These are phyloP conservation scores for Cryptophagus acutangulus DNA, from an alignment of 2,888 invertebrate species.

Conservation along the genomic window DNA sequence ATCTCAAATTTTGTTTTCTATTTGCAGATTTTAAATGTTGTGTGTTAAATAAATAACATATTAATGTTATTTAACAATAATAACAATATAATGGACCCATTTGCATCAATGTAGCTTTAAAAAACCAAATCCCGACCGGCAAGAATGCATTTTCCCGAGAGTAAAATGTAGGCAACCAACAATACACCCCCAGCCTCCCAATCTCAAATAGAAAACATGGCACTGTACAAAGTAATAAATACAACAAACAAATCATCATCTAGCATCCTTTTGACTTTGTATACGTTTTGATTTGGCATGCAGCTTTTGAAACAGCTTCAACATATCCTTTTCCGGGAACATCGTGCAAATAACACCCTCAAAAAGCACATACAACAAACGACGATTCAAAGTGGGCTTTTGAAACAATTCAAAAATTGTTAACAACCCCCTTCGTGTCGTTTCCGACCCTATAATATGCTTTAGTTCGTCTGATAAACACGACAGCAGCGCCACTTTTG, in stretches of 20 bases:
- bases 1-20: too few relatives aligned
- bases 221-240: slow-evolving; percentile 18
- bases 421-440: slow-evolving; percentile 74
- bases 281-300: slow-evolving; percentile 59
- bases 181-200: too few relatives aligned
- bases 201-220: slow-evolving; percentile 16
- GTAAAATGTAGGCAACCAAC: too few relatives aligned
- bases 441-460: slow-evolving; percentile 84
- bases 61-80: too few relatives aligned
- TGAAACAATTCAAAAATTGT: slow-evolving; percentile 86
- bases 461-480: slow-evolving; percentile 85
- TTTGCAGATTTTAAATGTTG: too few relatives aligned
- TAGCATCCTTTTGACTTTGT: slow-evolving; percentile 30
- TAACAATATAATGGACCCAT: too few relatives aligned
- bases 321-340: slow-evolving; percentile 75
- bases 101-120: too few relatives aligned
- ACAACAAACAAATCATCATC: slow-evolving; percentile 34
- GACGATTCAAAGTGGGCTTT: slow-evolving; percentile 75
- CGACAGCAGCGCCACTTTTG: slow-evolving; percentile 79
- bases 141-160: too few relatives aligned
- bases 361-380: slow-evolving; percentile 75
- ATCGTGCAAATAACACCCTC: slow-evolving; percentile 75
- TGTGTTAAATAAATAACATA: too few relatives aligned
- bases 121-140: too few relatives aligned
- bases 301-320: slow-evolving; percentile 65